phyloP scores from a whole-genome alignment of 1,140 invertebrate species.

The Drosophila kohkoa region DNA sequence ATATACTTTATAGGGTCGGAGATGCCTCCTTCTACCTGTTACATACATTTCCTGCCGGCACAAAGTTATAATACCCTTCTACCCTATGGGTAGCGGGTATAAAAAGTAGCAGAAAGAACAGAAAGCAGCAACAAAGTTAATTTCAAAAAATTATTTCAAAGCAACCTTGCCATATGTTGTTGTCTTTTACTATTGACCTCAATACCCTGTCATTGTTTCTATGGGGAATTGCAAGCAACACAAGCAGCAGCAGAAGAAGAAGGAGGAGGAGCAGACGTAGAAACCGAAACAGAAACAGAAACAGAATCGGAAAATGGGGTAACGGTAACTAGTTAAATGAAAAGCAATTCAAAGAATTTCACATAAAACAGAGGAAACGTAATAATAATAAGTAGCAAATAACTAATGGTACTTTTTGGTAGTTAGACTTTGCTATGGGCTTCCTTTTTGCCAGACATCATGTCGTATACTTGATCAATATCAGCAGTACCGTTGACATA shows the following conservation, averaged over 20 bases:
- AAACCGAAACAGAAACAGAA: constrained; percentile 22
- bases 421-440: constrained; percentile 6
- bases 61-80: too few relatives aligned
- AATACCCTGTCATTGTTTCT: constrained; percentile 73
- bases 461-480: constrained; percentile 5
- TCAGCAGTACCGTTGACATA: not conserved
- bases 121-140: constrained; percentile 63
- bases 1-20: too few relatives aligned
- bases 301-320: constrained; percentile 1
- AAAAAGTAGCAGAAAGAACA: constrained; percentile 24
- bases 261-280: not conserved
- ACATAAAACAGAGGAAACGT: constrained; percentile 17
- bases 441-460: constrained; percentile 12
- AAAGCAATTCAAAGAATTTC: constrained; percentile 45
- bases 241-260: not conserved
- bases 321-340: constrained; percentile 73
- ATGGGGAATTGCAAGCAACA: constrained; percentile 58
- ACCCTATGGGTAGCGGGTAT: too few relatives aligned
- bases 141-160: constrained; percentile 76
- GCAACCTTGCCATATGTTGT: constrained; percentile 79
- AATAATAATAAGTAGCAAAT: constrained; percentile 32
- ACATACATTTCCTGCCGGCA: too few relatives aligned
- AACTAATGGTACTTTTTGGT: constrained; percentile 21
- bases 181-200: constrained; percentile 79
- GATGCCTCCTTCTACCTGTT: too few relatives aligned